Conservation (phyloP, 1,140 invertebrate genomes). For the Cotesia vestalis region DNA sequence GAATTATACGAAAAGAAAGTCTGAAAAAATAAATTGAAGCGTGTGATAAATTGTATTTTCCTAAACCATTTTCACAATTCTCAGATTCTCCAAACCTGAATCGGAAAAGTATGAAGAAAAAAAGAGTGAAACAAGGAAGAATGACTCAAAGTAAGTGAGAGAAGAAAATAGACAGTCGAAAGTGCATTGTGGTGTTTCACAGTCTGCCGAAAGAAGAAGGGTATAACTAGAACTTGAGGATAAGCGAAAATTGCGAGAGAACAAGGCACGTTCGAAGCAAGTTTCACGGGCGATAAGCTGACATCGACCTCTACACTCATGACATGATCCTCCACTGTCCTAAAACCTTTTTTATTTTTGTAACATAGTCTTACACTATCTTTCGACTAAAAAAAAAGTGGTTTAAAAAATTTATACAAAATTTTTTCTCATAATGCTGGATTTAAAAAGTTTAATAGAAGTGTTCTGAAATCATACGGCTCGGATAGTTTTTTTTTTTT, state of each 20-base stretch:
- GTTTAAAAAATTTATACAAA: background rate
- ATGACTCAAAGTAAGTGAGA: background rate
- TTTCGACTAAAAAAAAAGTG: background rate
- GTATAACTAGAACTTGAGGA: constrained; percentile 15
- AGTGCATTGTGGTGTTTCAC: constrained; percentile 16
- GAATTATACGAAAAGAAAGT: constrained; percentile 10
- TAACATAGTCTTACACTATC: background rate
- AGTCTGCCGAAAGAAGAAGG: constrained; percentile 1
- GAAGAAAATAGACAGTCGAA: constrained; percentile 12
- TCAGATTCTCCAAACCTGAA: background rate
- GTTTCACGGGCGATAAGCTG: constrained; percentile 32
- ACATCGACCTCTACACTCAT: constrained; percentile 24
- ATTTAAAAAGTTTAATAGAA: too few species aligned
- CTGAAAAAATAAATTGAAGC: constrained; percentile 6
- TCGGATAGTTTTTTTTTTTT: too few species aligned
- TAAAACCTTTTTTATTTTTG: background rate
- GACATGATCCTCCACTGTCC: constrained; percentile 7
- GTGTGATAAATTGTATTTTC: constrained; percentile 18
- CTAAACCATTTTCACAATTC: constrained; percentile 22
- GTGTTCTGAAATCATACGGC: too few species aligned
- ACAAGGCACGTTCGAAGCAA: constrained; percentile 28
- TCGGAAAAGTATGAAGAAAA: background rate
- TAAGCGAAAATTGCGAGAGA: constrained; percentile 24
- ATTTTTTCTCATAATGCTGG: background rate
- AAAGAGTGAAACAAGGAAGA: background rate